Evolutionary conservation across 92 coral and sea anemone species (phyloP), one percentile per base, ranked within the genome.

Genomic region (Bergia sp.): DNA sequence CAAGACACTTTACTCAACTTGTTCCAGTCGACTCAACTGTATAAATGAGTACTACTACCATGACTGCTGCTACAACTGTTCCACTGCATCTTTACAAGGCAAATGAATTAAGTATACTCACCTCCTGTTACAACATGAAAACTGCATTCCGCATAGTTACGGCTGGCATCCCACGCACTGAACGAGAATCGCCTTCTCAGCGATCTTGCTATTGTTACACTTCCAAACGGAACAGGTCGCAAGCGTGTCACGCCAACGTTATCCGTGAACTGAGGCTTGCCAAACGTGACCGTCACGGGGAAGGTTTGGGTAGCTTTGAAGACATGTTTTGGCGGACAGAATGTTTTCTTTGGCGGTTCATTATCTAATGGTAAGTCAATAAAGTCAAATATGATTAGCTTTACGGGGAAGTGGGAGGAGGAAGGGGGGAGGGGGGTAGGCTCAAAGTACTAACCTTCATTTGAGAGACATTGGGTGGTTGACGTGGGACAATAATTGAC

Each of bases 241-340:
- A 92, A 86, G 43, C 64, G 88, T 43, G 91, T 90, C 45, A 96
- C 92, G 53, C 84, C 92, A 7, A 96, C 96, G 23, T 96, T 96
- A 91, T 96, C 99, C 16, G 90, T 85, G 88, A 92, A 95, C 57
- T 79, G 67, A 5, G 97, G 96, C 83, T 88, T 91, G 49, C 86
- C 41, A 93, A 95, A 93, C 82, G 93, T 80, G 73, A 96, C 99
- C 5, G 61, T 78, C 40, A 82, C 91, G 20, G 89, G 43, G 6
- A 37, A n/a, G 1, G 76, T 78, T 44, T 87, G 86, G 21, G 91
- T 86, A 64, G 40, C 1, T 20, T 90, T 88, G n/a, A 23, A 85
- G 61, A 96, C 79, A 6, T 86, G 83, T 37, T 91, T 37, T 41
- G 71, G 64, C 21, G 99, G 99, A 83, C 99, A 96, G 69, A 76